These are phyloP conservation scores for Triops longicaudatus DNA, from an alignment of 1,140 invertebrate species.

Conservation along the genomic window DNA sequence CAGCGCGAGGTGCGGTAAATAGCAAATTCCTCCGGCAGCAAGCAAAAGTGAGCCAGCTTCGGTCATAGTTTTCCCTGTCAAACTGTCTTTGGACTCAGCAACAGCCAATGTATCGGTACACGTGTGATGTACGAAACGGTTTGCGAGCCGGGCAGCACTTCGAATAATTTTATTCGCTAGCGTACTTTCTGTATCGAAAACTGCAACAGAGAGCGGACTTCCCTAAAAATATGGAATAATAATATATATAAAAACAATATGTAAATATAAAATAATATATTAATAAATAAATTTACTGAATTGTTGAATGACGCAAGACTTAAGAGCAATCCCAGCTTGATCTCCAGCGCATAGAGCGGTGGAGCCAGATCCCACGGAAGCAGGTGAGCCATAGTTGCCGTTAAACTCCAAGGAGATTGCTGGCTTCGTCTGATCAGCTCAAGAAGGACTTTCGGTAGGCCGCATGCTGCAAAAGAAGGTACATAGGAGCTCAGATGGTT, in stretches of 20 bases:
- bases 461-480: neutral
- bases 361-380: neutral
- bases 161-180: neutral
- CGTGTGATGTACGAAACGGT: neutral
- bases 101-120: neutral
- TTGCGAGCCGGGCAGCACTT: neutral
- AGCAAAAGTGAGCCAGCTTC: neutral
- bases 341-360: neutral
- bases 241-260: too few relatives aligned
- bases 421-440: neutral
- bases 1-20: neutral
- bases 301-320: neutral
- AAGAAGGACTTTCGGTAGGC: neutral
- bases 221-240: too few relatives aligned
- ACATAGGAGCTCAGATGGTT: neutral
- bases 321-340: neutral
- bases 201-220: neutral
- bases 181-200: neutral
- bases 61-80: neutral
- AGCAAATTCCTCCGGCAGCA: neutral
- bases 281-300: neutral
- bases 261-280: too few relatives aligned
- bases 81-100: neutral
- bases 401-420: neutral
- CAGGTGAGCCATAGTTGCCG: neutral